Evolutionary conservation across 2,888 invertebrate genomes (phyloP).

Genomic region (Mechanitis mazaeus): DNA sequence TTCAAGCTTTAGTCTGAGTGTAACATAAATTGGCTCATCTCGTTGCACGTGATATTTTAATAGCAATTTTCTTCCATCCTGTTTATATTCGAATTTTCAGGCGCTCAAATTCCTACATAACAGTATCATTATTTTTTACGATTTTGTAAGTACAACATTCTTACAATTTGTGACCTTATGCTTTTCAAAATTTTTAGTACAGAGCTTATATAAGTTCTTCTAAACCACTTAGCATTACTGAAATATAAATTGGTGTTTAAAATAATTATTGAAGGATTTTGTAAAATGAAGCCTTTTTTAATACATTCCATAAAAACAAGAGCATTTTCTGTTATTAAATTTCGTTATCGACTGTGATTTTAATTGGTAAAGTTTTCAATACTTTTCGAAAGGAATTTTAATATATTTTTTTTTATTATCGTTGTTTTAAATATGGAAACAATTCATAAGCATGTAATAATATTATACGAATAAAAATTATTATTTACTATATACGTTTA

Average conservation of each 20-base stretch:
- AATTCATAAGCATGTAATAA: too few species aligned
- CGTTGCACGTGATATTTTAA: constrained; percentile 22
- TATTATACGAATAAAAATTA: too few species aligned
- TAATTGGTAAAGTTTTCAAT: too few species aligned
- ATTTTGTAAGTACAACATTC: constrained; percentile 31
- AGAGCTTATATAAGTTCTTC: not conserved
- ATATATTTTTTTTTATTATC: too few species aligned
- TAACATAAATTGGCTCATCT: constrained; percentile 11
- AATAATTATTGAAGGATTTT: too few species aligned
- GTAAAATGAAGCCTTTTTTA: too few species aligned
- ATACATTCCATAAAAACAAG: too few species aligned
- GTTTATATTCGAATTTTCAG: constrained; percentile 29
- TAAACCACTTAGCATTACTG: not conserved
- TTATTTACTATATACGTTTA: too few species aligned
- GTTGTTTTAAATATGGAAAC: too few species aligned
- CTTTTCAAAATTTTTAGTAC: constrained; percentile 21
- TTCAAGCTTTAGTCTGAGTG: not conserved
- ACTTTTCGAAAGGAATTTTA: too few species aligned
- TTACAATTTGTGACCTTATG: constrained; percentile 29
- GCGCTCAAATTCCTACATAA: constrained; percentile 27
- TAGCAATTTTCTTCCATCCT: constrained; percentile 22
- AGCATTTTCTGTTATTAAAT: too few species aligned
- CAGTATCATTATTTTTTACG: constrained; percentile 33
- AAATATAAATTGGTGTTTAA: not conserved
- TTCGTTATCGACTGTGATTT: too few species aligned